Evolutionary conservation across 2,888 invertebrate genomes (phyloP), one percentile per base, ranked within the genome.

Genomic region (Prosopocoilus inquinatus): DNA sequence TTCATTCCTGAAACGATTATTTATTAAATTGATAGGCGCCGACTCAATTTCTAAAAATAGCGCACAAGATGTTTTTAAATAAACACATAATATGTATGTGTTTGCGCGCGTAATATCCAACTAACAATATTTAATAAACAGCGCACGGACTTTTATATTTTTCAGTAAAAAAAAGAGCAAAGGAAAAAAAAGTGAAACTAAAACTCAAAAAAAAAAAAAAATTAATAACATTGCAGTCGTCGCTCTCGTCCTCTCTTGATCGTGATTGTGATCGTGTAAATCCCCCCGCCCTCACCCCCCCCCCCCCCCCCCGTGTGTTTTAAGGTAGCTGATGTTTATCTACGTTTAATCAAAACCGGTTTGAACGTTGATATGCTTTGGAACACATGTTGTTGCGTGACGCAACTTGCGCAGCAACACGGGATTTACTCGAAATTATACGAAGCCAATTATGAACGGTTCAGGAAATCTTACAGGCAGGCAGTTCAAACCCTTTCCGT

Each of bases 261-360:
- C n/a, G n/a, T n/a, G n/a, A n/a, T n/a, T n/a, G n/a, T 41, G 41
- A 41, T 41, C 41, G 16, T 16, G 41, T 41, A 41, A 41, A 13
- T 28, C 7, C 20, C 20, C 7, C 2, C 5, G 5, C 20, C 20
- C 20, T 28, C 2, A 1, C 20, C 20, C 20, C 20, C 20, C 1
- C 20, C 20, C 20, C 20, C 20, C 3, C 5, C 1, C 3, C 20
- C 1, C 20, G 9, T 9, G 3, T 15, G 8, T 13, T 41, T 41
- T 41, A 41, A 41, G 41, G 41, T 41, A 41, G 12, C 41, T 41
- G 41, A 41, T 41, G 41, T 15, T 41, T 41, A 41, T 41, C 41
- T 41, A 9, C 41, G 16, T 41, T 41, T 41, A 15, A 41, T 41
- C 41, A 16, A 15, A n/a, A 15, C 41, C 9, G 41, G 41, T 41